Evolutionary conservation across 1,140 invertebrate genomes (phyloP), one percentile per base, ranked within the genome.

Genomic region (Plectrocnemia conspersa): DNA sequence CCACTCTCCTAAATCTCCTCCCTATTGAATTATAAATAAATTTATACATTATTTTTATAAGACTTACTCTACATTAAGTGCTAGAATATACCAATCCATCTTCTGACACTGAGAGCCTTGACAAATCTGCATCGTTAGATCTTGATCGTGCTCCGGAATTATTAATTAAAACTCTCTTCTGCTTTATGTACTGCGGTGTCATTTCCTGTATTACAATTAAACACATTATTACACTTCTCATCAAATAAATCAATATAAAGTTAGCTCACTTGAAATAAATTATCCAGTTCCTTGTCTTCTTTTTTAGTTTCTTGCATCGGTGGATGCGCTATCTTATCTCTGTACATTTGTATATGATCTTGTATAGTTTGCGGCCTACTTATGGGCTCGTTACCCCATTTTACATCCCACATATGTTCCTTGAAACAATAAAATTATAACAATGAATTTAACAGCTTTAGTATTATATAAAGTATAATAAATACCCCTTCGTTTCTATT

Each of bases 271-370:
- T 62, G 60, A 42, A 62, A 62, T 10, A 62, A 41, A 33, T 59
- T 53, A 13, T 56, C 45, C 16, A 62, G 45, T 35, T 47, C 45
- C 33, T 62, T 38, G 38, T 62, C 44, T 42, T 59, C 53, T 25
- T 52, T 22, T 36, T 55, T 46, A 35, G 44, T 45, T 23, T 58
- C 56, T 27, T 35, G 48, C 23, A 47, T 22, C 27, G 52, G 47
- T 3, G 56, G 11, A 11, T 62, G 56, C 21, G 48, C 44, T 13
- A 62, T 54, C 52, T 59, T 58, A 21, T 62, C 56, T 27, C 60
- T 50, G 33, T 62, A 62, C 36, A 59, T 36, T 38, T 62, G 60
- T 22, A 62, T 62, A 33, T 62, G 60, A 53, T 62, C 60, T 59
- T 56, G 52, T 11, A 62, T 58, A 16, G 60, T 62, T 50, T 62